Evolutionary conservation across 2,888 invertebrate genomes (phyloP), one percentile per base, ranked within the genome.

Genomic region (Poecilobothrus nobilitatus): DNA sequence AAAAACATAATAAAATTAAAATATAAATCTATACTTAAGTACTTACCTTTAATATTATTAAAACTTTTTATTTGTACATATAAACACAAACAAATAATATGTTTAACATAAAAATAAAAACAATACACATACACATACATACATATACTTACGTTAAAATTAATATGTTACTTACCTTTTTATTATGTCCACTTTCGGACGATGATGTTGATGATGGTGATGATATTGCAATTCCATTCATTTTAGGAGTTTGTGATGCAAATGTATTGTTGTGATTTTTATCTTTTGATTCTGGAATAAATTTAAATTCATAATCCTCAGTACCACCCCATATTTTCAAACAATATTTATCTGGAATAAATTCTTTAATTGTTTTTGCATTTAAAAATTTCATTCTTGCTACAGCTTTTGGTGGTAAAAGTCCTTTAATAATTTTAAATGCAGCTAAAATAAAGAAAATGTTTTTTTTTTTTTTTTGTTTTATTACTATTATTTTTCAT

Each of bases 381-480:
- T 86, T 87, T 0, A 93, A 86, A 82, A 94, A 92, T 80, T 92
- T 94, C 79, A 97, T 91, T 81, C 90, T 89, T 76, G 93, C 91
- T 22, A 94, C 90, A 15, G 94, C 95, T 80, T 92, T 92, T 0
- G 93, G 89, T 3, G 95, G 95, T 68, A 97, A 80, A 84, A 95
- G 86, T 0, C 89, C 84, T 81, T 95, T 96, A 10, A 97, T 91
- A 64, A 97, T 86, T 83, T 92, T 95, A 82, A 96, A 96, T 0
- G 93, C 93, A 72, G 96, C 94, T 91, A 76, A 71, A 83, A 83
- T 68, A 70, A 71, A 70, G 68, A 65, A 67, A 20, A 62, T 41
- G n/a, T n/a, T n/a, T n/a, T n/a, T n/a, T n/a, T n/a, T n/a, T n/a
- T n/a, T n/a, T n/a, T n/a, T n/a, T n/a, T n/a, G n/a, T n/a, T n/a